A percentile compares a stretch with the other conserved stretches of the same genome.
Conservation (phyloP, 2,797 vertebrate genomes). For the Coilia nasus region DNA sequence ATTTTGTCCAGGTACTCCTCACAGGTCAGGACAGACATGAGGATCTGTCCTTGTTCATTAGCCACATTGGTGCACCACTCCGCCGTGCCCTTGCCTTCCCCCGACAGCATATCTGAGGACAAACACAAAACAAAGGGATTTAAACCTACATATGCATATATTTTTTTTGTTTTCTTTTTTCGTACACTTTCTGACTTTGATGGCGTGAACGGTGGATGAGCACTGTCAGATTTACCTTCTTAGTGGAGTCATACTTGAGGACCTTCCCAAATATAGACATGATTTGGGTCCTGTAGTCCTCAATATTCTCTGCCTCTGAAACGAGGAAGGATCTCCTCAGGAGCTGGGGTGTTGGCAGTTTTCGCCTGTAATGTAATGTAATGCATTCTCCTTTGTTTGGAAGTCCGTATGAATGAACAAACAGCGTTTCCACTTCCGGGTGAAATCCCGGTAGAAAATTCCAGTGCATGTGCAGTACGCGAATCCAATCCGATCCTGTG, state of each 20-base stretch:
- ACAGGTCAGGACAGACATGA: background rate
- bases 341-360: conserved; percentile 1
- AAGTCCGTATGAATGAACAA: too few species aligned
- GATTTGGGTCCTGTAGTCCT: background rate
- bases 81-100: background rate
- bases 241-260: conserved; percentile 15
- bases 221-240: conserved; percentile 28
- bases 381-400: too few species aligned
- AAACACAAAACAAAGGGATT: too few species aligned
- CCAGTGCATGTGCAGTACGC: too few species aligned
- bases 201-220: background rate
- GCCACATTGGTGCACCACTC: background rate
- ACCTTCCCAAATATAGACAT: conserved; percentile 25
- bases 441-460: too few species aligned
- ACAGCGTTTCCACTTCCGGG: too few species aligned
- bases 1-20: background rate
- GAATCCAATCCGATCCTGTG: too few species aligned
- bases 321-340: conserved; percentile 12
- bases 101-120: too few species aligned
- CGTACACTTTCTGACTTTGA: too few species aligned
- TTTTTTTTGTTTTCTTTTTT: too few species aligned
- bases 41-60: background rate
- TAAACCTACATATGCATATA: too few species aligned
- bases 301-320: conserved; percentile 3
- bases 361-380: too few species aligned